A percentile compares a stretch with the other conserved stretches of the same genome.
These are phyloP conservation scores for Sebastes melanostomus DNA, from an alignment of 2,797 vertebrate genomes.

Conservation along the genomic window DNA sequence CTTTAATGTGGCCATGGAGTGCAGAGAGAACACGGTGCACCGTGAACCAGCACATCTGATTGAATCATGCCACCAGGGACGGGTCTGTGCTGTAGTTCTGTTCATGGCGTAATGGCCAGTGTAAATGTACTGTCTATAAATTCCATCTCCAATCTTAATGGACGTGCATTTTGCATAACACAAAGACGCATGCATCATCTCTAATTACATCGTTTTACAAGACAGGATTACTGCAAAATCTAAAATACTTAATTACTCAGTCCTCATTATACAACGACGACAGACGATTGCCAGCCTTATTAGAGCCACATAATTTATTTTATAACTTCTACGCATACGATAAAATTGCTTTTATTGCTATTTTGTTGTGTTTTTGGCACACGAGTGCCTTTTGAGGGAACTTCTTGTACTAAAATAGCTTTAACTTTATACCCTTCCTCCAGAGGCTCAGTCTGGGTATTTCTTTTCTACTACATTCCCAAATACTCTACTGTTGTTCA, in stretches of 20 bases:
- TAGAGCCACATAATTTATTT: conserved; percentile 63
- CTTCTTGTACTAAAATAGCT: conserved; percentile 31
- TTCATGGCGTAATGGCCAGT: not conserved
- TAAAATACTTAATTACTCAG: conserved; percentile 72
- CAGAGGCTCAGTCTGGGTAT: conserved; percentile 27
- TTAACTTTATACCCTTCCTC: conserved; percentile 37
- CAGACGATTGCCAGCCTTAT: conserved; percentile 62
- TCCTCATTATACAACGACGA: conserved; percentile 66
- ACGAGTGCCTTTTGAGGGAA: conserved; percentile 44
- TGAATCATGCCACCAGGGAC: not conserved
- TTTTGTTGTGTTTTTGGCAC: conserved; percentile 62
- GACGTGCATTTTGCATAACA: conserved; percentile 56
- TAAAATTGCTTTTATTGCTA: conserved; percentile 62
- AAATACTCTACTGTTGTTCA: conserved; percentile 45
- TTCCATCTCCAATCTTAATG: conserved; percentile 43
- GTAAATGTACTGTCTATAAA: conserved; percentile 24
- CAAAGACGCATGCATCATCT: conserved; percentile 64
- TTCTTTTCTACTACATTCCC: conserved; percentile 33
- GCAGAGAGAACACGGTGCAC: conserved; percentile 10
- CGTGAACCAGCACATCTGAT: not conserved
- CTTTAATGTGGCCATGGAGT: conserved; percentile 40
- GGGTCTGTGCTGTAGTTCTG: not conserved
- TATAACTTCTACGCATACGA: conserved; percentile 56
- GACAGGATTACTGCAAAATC: conserved; percentile 64
- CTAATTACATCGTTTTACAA: conserved; percentile 73